phyloP scores from a whole-genome alignment of 2,888 invertebrate genomes.

The Calliphora vomitoria region DNA sequence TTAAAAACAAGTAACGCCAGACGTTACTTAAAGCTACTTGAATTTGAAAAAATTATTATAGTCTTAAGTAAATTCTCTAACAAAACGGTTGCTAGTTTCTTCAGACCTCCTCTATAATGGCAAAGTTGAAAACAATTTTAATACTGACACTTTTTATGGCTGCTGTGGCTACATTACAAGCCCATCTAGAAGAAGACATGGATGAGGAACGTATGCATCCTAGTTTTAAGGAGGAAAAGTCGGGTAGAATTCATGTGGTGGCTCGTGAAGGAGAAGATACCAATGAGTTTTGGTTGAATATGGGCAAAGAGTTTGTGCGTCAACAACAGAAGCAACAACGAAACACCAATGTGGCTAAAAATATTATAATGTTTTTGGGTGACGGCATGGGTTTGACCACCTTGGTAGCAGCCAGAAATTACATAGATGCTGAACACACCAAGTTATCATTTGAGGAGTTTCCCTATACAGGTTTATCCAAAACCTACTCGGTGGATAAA shows the following conservation, averaged over 20 bases:
- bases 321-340: constrained; percentile 57
- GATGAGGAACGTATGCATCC: constrained; percentile 73
- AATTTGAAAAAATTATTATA: background rate
- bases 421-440: constrained; percentile 90
- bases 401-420: constrained; percentile 90
- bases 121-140: background rate
- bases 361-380: constrained; percentile 92
- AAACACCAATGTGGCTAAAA: constrained; percentile 86
- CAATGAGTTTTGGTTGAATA: constrained; percentile 73
- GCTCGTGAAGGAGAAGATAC: constrained; percentile 43
- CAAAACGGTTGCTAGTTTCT: background rate
- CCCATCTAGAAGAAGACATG: constrained; percentile 16
- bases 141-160: background rate
- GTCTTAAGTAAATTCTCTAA: constrained; percentile 10
- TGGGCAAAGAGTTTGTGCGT: constrained; percentile 62
- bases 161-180: background rate
- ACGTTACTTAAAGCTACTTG: constrained; percentile 34
- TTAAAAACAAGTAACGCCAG: background rate
- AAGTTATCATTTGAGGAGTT: constrained; percentile 91
- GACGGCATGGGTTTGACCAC: constrained; percentile 95
- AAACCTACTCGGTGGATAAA: constrained; percentile 89
- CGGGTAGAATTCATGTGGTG: accelerated
- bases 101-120: background rate
- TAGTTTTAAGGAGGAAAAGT: constrained; percentile 14
- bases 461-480: constrained; percentile 90